Percentiles rank a stretch among this genome's conserved stretches.
phyloP scores from a whole-genome alignment of 2,113 vertebrate species.

The Megatriorchis doriae region DNA sequence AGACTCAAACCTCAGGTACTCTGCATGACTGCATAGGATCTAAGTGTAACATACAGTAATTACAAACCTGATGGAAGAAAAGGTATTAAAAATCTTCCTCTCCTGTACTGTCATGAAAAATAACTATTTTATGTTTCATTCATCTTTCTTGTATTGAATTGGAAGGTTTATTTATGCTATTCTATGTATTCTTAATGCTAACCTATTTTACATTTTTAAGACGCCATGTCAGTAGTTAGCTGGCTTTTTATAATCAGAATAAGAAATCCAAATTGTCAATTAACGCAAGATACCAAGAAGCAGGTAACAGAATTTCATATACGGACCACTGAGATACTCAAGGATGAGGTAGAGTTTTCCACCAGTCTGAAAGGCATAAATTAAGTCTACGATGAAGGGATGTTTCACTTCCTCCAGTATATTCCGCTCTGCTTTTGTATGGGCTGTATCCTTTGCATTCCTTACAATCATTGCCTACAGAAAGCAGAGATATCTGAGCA shows the following conservation, averaged over 20 bases:
- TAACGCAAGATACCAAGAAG: neutral
- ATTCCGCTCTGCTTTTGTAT: slow-evolving; percentile 96
- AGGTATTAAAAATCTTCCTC: neutral
- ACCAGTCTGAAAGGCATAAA: slow-evolving; percentile 98
- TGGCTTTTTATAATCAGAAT: neutral
- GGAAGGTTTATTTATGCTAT: neutral
- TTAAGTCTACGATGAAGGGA: slow-evolving; percentile 97
- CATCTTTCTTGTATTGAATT: neutral
- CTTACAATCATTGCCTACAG: slow-evolving; percentile 96
- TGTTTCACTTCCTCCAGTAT: slow-evolving; percentile 98
- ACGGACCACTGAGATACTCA: slow-evolving; percentile 97
- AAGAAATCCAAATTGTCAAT: neutral
- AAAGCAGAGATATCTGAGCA: slow-evolving; percentile 42
- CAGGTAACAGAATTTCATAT: neutral
- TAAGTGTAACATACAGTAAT: neutral
- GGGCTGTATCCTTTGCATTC: slow-evolving; percentile 98
- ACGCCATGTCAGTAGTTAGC: neutral
- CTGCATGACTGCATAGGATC: neutral
- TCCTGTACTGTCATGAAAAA: neutral
- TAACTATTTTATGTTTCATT: neutral
- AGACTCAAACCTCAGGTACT: neutral
- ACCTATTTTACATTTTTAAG: neutral
- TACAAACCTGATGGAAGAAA: neutral
- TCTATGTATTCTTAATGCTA: neutral
- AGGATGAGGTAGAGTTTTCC: slow-evolving; percentile 99